These are phyloP conservation scores for Ochropleura plecta DNA, from an alignment of 2,888 invertebrate genomes.

Conservation along the genomic window DNA sequence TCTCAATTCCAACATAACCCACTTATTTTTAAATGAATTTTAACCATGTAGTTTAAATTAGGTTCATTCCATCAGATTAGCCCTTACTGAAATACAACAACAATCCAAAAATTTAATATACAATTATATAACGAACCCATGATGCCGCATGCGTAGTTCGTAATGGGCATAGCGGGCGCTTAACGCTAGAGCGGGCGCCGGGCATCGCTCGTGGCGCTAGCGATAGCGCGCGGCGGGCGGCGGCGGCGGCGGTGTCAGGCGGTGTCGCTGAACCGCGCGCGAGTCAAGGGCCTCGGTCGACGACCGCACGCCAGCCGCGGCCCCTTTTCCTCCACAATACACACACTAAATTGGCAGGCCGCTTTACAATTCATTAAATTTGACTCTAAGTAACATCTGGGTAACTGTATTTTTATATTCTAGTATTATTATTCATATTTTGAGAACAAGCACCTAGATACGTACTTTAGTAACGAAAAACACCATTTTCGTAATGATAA, in stretches of 20 bases:
- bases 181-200: conserved; percentile 17
- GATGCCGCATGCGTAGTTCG: neutral
- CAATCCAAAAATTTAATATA: neutral
- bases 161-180: conserved; percentile 12
- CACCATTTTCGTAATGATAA: neutral
- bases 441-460: conserved; percentile 12
- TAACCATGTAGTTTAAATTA: neutral
- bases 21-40: neutral
- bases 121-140: neutral
- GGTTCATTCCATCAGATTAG: neutral
- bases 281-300: conserved; percentile 90
- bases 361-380: conserved; percentile 74
- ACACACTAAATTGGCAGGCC: conserved; percentile 77
- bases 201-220: conserved; percentile 56
- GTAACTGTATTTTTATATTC: conserved; percentile 64
- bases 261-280: conserved; percentile 88
- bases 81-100: neutral
- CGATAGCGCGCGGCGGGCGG: conserved; percentile 47
- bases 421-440: conserved; percentile 43
- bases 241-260: conserved; percentile 73
- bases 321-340: conserved; percentile 81
- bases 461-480: conserved; percentile 12
- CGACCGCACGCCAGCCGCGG: conserved; percentile 84
- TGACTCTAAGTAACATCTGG: conserved; percentile 65
- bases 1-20: neutral